phyloP scores from a whole-genome alignment of 2,113 vertebrate species.

The Hemiprocne comata region DNA sequence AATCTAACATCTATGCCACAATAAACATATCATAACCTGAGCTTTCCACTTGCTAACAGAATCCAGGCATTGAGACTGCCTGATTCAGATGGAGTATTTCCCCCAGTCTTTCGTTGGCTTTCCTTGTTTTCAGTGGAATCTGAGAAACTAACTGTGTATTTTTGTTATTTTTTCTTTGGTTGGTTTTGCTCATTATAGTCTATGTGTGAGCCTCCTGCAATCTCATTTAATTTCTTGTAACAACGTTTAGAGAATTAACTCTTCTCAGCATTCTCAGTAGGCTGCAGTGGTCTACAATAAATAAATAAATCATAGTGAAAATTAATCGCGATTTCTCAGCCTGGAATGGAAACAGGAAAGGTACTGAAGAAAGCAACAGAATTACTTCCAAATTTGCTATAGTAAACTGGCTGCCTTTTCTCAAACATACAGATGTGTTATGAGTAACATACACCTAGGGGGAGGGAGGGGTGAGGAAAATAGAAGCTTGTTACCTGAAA shows the following conservation, averaged over 20 bases:
- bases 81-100: background rate
- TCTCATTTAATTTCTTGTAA: background rate
- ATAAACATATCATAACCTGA: background rate
- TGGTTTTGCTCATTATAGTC: background rate
- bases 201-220: background rate
- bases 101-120: background rate
- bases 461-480: fast-evolving
- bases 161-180: background rate
- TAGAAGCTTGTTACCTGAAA: background rate
- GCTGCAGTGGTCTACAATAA: background rate
- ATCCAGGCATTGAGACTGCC: background rate
- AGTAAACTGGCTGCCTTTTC: background rate
- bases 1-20: background rate
- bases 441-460: background rate
- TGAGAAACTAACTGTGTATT: background rate
- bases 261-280: background rate
- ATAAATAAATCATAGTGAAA: background rate
- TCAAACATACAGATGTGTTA: background rate
- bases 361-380: background rate
- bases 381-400: background rate
- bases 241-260: background rate
- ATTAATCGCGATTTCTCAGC: background rate
- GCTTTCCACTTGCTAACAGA: background rate
- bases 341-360: background rate
- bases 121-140: background rate